Evolutionary conservation across 2,113 vertebrate genomes (phyloP).

Genomic region (Mormyrus lacerda): DNA sequence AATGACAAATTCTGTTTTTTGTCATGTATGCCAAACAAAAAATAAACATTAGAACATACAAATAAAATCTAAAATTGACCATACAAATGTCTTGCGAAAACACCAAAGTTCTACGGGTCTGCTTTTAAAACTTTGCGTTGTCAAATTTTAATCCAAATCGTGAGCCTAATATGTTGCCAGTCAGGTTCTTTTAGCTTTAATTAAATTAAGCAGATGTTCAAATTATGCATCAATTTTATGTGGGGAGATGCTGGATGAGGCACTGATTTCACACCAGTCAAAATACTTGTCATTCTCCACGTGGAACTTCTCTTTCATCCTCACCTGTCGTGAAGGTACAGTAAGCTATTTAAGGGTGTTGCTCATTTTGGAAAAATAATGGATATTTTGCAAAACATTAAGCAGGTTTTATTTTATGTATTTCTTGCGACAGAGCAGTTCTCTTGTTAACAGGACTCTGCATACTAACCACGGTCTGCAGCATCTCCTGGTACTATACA

Average conservation of each 20-base stretch:
- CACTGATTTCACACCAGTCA: constrained; percentile 15
- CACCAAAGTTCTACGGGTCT: background rate
- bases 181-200: background rate
- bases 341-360: constrained; percentile 6
- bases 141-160: background rate
- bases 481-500: background rate
- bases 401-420: background rate
- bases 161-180: background rate
- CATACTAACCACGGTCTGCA: constrained; percentile 3
- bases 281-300: constrained; percentile 3
- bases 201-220: constrained; percentile 17
- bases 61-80: background rate
- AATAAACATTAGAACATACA: background rate
- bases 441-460: constrained; percentile 10
- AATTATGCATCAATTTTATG: constrained; percentile 22
- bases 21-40: background rate
- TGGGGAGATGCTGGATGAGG: constrained; percentile 21
- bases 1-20: background rate
- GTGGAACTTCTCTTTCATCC: constrained; percentile 14
- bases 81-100: background rate
- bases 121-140: background rate
- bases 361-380: constrained; percentile 5
- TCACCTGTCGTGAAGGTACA: background rate
- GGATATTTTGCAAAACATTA: background rate
- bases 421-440: background rate